Evolutionary conservation across 2,113 vertebrate genomes (phyloP).

Genomic region (Leucosticte australis): DNA sequence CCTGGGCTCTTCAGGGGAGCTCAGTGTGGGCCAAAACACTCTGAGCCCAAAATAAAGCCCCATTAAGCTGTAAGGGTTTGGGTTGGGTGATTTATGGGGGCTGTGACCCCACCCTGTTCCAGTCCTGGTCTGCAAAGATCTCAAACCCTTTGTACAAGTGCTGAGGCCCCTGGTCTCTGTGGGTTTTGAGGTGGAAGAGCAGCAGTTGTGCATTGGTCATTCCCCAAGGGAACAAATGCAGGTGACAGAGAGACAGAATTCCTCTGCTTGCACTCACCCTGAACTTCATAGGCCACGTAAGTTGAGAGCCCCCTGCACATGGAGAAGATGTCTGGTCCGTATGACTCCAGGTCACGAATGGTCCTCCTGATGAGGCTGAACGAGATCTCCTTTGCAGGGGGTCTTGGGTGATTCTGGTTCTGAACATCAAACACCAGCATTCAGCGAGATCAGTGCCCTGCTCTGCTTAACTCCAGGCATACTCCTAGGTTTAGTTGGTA

Average conservation of each 20-base stretch:
- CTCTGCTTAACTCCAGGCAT: neutral
- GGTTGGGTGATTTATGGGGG: rapidly evolving
- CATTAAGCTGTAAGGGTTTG: neutral
- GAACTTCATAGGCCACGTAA: neutral
- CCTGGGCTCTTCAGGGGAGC: neutral
- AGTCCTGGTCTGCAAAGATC: neutral
- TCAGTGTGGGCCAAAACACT: neutral
- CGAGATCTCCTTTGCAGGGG: neutral
- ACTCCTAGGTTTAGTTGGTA: neutral
- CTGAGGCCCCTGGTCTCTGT: neutral
- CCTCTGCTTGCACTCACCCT: neutral
- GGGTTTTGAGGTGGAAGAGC: rapidly evolving
- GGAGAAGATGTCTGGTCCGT: neutral
- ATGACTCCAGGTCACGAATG: neutral
- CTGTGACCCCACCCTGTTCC: neutral
- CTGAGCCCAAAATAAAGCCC: neutral
- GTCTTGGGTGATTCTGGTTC: neutral
- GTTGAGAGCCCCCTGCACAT: neutral
- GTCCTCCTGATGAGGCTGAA: neutral
- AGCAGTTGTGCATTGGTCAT: rapidly evolving
- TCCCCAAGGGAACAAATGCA: neutral
- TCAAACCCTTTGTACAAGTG: rapidly evolving
- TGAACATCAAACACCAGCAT: neutral
- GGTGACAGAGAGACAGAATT: too few relatives aligned
- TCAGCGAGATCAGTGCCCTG: neutral